phyloP scores from a whole-genome alignment of 2,888 invertebrate genomes.

The Sipunculus nudus region DNA sequence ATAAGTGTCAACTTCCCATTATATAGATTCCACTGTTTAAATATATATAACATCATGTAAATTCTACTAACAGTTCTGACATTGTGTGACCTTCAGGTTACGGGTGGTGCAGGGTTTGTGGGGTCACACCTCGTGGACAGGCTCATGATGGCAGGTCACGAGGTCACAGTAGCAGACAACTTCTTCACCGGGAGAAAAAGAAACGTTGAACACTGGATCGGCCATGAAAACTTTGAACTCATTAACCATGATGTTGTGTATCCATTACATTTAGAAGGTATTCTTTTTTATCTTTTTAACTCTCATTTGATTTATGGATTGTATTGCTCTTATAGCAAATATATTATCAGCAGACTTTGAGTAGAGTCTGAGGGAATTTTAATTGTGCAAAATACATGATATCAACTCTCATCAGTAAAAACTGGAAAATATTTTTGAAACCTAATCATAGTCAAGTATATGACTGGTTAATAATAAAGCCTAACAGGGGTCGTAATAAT shows the following conservation, averaged over 20 bases:
- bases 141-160: slow-evolving; percentile 94
- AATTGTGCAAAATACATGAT: neutral
- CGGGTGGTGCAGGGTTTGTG: slow-evolving; percentile 98
- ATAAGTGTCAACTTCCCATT: too few relatives aligned
- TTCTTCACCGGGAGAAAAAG: slow-evolving; percentile 95
- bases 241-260: slow-evolving; percentile 99
- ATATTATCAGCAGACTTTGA: too few relatives aligned
- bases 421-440: too few relatives aligned
- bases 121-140: slow-evolving; percentile 97
- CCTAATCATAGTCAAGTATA: too few relatives aligned
- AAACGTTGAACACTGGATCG: slow-evolving; percentile 98
- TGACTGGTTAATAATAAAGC: too few relatives aligned
- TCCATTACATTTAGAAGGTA: slow-evolving; percentile 95
- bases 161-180: slow-evolving; percentile 95
- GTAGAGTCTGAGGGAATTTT: too few relatives aligned
- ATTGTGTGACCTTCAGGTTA: slow-evolving; percentile 73
- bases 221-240: slow-evolving; percentile 98
- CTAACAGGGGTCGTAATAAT: too few relatives aligned
- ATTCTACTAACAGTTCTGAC: neutral
- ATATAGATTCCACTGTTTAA: too few relatives aligned
- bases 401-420: too few relatives aligned
- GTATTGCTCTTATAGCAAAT: too few relatives aligned
- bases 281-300: too few relatives aligned
- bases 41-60: too few relatives aligned
- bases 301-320: neutral